Base-by-base conservation (phyloP, 1,140 invertebrate genomes). In the Drosophila sp. region DNA sequence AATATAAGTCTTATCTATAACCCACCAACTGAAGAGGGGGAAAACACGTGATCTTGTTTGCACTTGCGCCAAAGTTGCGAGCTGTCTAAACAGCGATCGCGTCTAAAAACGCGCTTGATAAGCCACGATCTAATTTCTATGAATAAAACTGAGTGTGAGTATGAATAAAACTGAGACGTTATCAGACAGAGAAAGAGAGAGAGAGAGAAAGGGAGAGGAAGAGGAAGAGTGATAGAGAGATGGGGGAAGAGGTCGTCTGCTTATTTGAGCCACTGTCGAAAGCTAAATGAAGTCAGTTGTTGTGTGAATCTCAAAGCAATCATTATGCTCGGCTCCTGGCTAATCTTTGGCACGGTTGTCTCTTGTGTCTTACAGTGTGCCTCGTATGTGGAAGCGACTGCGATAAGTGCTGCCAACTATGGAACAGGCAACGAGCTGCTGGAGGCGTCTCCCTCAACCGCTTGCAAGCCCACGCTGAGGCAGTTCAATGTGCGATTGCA, bases 1-100 rank as follows among this genome's bases (percentile, higher is more conserved):
- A 36, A 59, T 61, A 36, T 7, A 21, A 27, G 8, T 13, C 7
- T 61, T 51, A 53, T 65, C 69, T 53, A n/a, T 27, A 40, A 32
- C 13, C 34, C 18, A 34, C 7, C 38, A 21, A 54, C 54, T 14
- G 32, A 16, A 27, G n/a, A 34, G 32, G 41, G 32, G 32, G 13
- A 11, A 46, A 80, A 84, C 81, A 84, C 82, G 81, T 84, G 81
- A 87, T 87, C 50, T 56, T 78, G 65, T 81, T 74, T 84, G 76
- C 63, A 61, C 43, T 75, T 57, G 36, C 36, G 57, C 54, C 29
- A 80, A 62, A 76, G 46, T 61, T 78, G 63, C 78, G 63, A 46
- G 67, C 63, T 18, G 32, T 48, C 53, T 59, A 43, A 67, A 50
- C 34, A 58, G 43, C 63, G 43, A 36, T n/a, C 51, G 76, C 80